phyloP scores from a whole-genome alignment of 2,797 vertebrate genomes.

The Girardinus metallicus region DNA sequence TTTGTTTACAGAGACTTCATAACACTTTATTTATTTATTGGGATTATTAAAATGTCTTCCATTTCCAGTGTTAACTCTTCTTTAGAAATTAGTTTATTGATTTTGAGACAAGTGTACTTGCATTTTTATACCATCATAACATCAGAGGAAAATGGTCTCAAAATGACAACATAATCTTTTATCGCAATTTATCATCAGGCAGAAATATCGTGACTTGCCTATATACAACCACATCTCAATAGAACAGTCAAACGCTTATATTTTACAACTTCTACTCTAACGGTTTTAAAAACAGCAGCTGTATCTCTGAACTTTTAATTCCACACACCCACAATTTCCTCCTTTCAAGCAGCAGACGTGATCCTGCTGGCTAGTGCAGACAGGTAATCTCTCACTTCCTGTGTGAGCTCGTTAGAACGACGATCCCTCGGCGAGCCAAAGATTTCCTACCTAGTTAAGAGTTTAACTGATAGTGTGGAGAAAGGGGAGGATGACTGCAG shows the following conservation, averaged over 20 bases:
- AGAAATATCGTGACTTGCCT: too few species aligned
- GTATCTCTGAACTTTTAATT: slow-evolving; percentile 54
- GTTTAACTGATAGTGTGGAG: slow-evolving; percentile 37
- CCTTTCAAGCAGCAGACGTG: slow-evolving; percentile 37
- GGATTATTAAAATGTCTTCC: too few species aligned
- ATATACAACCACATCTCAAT: neutral
- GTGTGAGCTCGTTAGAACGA: slow-evolving; percentile 52
- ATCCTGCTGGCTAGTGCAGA: slow-evolving; percentile 33
- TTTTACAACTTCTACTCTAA: neutral
- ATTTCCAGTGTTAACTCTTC: too few species aligned
- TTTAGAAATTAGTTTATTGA: too few species aligned
- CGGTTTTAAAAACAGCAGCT: slow-evolving; percentile 7
- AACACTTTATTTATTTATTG: too few species aligned
- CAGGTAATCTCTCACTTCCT: slow-evolving; percentile 38
- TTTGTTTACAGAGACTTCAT: too few species aligned
- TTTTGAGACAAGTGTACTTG: too few species aligned
- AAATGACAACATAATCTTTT: too few species aligned
- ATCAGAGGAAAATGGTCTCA: too few species aligned
- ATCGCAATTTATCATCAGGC: too few species aligned
- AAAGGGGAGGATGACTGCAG: slow-evolving; percentile 41
- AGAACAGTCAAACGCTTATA: neutral
- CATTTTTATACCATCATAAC: too few species aligned
- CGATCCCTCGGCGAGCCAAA: slow-evolving; percentile 36
- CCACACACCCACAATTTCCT: slow-evolving; percentile 28
- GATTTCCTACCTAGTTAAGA: slow-evolving; percentile 46